Evolutionary conservation across 1,140 invertebrate species (phyloP).

Genomic region (Aradophagus sp.): DNA sequence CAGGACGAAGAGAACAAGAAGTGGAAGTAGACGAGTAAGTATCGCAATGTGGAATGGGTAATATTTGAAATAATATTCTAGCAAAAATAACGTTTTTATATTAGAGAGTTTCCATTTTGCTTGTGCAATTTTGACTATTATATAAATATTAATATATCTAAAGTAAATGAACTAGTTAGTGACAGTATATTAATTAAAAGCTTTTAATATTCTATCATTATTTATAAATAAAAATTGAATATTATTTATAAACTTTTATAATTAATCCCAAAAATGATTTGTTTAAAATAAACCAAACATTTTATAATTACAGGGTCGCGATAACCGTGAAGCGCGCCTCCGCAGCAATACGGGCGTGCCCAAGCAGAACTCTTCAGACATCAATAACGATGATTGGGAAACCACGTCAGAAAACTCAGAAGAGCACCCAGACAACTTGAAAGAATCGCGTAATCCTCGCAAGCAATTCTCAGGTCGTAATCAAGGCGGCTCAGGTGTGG

Average conservation of each 20-base stretch:
- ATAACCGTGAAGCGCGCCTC: conserved; percentile 64
- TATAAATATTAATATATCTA: too few species aligned
- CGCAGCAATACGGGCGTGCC: conserved; percentile 55
- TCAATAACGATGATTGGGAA: conserved; percentile 81
- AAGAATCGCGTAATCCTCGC: conserved; percentile 66
- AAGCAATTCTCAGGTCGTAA: conserved; percentile 63
- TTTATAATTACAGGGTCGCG: conserved; percentile 59
- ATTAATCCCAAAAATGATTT: too few species aligned
- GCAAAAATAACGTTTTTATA: too few species aligned
- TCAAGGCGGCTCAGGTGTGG: neutral
- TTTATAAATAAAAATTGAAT: too few species aligned
- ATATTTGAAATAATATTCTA: too few species aligned
- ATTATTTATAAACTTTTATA: neutral
- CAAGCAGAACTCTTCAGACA: conserved; percentile 68
- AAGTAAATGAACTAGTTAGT: too few species aligned
- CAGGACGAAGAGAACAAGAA: conserved; percentile 66
- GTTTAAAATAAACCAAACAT: neutral
- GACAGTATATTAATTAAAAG: too few species aligned
- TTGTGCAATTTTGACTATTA: too few species aligned
- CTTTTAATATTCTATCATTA: too few species aligned
- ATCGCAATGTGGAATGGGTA: too few species aligned
- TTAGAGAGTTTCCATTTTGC: too few species aligned
- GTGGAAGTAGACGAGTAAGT: conserved; percentile 67
- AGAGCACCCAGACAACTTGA: conserved; percentile 70
- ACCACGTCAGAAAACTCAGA: conserved; percentile 82